These are phyloP conservation scores for Onychostoma macrolepis DNA, from an alignment of 2,113 vertebrate genomes.

Conservation along the genomic window DNA sequence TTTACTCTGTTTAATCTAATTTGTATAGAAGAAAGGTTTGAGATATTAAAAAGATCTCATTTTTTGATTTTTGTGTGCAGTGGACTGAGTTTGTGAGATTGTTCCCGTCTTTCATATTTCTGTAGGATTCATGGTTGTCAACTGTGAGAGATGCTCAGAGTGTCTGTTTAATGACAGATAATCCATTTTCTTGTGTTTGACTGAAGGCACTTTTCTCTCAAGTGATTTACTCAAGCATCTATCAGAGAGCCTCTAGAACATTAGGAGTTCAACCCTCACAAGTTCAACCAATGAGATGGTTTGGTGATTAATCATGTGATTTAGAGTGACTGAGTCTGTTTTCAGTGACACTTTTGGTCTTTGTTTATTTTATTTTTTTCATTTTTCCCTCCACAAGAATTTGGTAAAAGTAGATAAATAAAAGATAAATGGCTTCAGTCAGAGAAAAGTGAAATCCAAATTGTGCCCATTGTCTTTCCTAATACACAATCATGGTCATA, in stretches of 20 bases:
- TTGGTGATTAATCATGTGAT: constrained; percentile 11
- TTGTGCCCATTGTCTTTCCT: neutral
- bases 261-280: neutral
- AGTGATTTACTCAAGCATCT: constrained; percentile 32
- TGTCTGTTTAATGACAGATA: constrained; percentile 27
- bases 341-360: neutral
- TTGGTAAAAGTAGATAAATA: neutral
- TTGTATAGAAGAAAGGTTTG: neutral
- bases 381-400: neutral
- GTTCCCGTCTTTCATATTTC: constrained; percentile 7
- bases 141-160: constrained; percentile 32
- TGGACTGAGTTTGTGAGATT: neutral
- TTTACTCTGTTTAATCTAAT: neutral
- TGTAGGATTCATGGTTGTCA: constrained; percentile 35
- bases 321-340: neutral
- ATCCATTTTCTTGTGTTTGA: constrained; percentile 47
- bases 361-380: neutral
- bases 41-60: neutral
- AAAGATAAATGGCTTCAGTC: neutral
- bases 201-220: constrained; percentile 32
- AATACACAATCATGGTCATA: neutral
- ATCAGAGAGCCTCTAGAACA: constrained; percentile 11
- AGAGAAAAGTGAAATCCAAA: neutral
- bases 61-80: neutral
- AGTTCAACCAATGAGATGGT: constrained; percentile 28